Evolutionary conservation across 2,888 invertebrate genomes (phyloP).

Genomic region (Peribatodes rhomboidaria): DNA sequence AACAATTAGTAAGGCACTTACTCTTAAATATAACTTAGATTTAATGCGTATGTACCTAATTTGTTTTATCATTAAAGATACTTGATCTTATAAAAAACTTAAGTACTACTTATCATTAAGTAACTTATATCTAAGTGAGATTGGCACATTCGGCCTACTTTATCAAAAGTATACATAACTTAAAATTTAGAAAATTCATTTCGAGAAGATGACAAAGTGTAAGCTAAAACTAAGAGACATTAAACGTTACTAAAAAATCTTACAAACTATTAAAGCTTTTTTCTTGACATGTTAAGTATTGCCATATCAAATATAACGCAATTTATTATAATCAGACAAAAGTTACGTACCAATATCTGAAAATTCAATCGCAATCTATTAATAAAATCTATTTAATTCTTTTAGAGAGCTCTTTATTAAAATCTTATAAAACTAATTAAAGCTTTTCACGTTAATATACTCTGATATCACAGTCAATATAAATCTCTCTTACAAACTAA

Average conservation of each 20-base stretch:
- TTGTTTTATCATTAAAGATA: too few relatives aligned
- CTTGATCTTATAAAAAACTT: conserved; percentile 35
- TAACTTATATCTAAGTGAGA: conserved; percentile 57
- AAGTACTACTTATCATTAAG: conserved; percentile 44
- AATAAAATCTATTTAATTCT: conserved; percentile 38
- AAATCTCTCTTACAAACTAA: conserved; percentile 68
- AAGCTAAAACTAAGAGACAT: conserved; percentile 26
- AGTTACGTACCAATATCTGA: conserved; percentile 14
- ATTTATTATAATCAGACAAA: neutral
- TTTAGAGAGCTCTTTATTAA: conserved; percentile 44
- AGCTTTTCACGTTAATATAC: conserved; percentile 53
- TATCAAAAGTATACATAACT: conserved; percentile 44
- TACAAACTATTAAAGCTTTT: conserved; percentile 46
- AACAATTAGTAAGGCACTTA: conserved; percentile 41
- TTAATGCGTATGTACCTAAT: too few relatives aligned
- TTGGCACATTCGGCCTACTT: conserved; percentile 83
- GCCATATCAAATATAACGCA: conserved; percentile 6
- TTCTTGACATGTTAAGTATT: conserved; percentile 37
- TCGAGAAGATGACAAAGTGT: conserved; percentile 33
- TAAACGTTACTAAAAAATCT: conserved; percentile 26
- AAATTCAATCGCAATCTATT: conserved; percentile 26
- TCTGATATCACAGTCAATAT: conserved; percentile 76
- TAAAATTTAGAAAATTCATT: conserved; percentile 46
- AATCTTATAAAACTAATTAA: conserved; percentile 44
- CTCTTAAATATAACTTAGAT: conserved; percentile 31